Base-by-base conservation (phyloP, 2,113 vertebrate species). In the Cariama cristata region DNA sequence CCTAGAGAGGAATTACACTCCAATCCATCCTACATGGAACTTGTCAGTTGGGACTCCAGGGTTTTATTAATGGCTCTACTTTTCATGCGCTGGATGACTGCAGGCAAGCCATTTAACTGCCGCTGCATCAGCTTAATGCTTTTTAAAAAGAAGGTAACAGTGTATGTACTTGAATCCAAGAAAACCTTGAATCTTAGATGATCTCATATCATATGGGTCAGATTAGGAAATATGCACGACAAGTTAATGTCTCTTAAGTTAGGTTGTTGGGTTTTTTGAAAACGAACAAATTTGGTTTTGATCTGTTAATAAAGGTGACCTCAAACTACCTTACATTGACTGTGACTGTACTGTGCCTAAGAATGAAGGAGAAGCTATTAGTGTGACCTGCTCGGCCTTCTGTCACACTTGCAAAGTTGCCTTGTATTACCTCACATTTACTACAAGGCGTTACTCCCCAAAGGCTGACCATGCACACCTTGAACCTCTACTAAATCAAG, bases 91-190 rank as follows among this genome's bases (percentile, higher is more conserved):
- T 87, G 64, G 68, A 88, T 81, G 50, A 88, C 95, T 92, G 58
- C 72, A 47, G 95, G 87, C 86, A 86, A 96, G 62, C 81, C 79
- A 89, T 83, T 96, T 95, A 96, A 84, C 74, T 9, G 22, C 38
- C 58, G 38, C 60, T 82, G 59, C 86, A 64, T 86, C n/a, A 67
- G 42, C 86, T 96, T 88, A 89, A 94, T 96, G 77, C 67, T 87
- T 87, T 88, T 26, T 89, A 85, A 86, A 95, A 83, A 42, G 19
- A 76, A 80, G 84, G 50, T 66, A 91, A 83, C 55, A 53, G 9
- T 33, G 13, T 45, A n/a, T 91, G 60, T 45, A 24, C 52, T 75
- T 58, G 47, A 81, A 72, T 89, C 73, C 73, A 79, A 64, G 73
- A 84, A 88, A 97, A 56, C 35, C 52, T 63, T 63, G 47, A 81